phyloP scores from a whole-genome alignment of 1,140 invertebrate genomes.

The Aphelenchoides fujianensis region DNA sequence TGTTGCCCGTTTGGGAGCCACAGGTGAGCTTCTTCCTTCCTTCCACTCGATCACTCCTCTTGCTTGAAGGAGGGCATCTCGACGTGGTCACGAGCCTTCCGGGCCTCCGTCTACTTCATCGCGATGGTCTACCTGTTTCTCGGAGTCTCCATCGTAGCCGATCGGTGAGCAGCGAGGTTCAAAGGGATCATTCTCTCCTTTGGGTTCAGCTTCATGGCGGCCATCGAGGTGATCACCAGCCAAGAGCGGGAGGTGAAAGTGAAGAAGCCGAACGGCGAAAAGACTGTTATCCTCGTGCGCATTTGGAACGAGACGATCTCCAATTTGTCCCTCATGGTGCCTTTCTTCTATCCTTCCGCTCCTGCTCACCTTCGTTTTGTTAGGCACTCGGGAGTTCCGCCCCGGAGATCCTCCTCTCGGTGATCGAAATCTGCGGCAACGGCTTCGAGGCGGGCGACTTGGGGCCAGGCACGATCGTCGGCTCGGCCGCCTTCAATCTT shows the following conservation, averaged over 20 bases:
- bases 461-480: constrained; percentile 65
- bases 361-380: too few relatives aligned
- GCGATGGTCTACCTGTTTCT: constrained; percentile 66
- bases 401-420: constrained; percentile 66
- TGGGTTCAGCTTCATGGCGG: constrained; percentile 77
- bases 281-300: constrained; percentile 63
- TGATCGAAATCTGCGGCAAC: constrained; percentile 64
- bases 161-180: too few relatives aligned
- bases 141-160: constrained; percentile 66
- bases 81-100: constrained; percentile 24
- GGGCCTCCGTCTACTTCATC: constrained; percentile 60
- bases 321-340: too few relatives aligned
- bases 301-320: constrained; percentile 66
- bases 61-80: constrained; percentile 37
- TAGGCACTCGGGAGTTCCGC: constrained; percentile 66
- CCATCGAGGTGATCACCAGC: constrained; percentile 98
- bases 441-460: constrained; percentile 63
- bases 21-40: constrained; percentile 64
- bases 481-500: constrained; percentile 67
- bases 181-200: not conserved
- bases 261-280: constrained; percentile 63
- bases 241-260: constrained; percentile 66
- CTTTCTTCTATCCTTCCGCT: too few relatives aligned
- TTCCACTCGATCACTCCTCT: constrained; percentile 1
- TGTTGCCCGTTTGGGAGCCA: constrained; percentile 79